Evolutionary conservation across 1,140 invertebrate species (phyloP).

Genomic region (Colletes latitarsis): DNA sequence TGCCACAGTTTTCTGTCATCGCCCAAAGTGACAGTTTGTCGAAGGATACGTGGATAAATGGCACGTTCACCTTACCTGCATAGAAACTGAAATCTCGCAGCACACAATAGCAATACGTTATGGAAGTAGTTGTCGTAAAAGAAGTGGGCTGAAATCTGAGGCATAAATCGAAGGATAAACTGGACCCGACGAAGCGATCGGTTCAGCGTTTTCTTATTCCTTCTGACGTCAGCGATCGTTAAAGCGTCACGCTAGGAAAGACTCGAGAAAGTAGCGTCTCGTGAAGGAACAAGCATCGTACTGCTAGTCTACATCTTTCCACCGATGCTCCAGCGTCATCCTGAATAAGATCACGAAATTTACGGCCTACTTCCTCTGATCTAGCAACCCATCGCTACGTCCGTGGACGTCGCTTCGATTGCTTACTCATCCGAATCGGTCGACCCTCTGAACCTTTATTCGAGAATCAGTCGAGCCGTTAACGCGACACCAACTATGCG

Average conservation of each 20-base stretch:
- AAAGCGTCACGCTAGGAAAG: constrained; percentile 13
- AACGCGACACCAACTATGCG: constrained; percentile 49
- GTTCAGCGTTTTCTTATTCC: constrained; percentile 35
- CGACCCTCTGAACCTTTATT: constrained; percentile 11
- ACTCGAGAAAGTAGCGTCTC: constrained; percentile 22
- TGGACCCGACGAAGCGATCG: constrained; percentile 13
- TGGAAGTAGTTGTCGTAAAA: neutral
- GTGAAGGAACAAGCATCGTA: constrained; percentile 14
- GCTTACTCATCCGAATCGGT: constrained; percentile 51
- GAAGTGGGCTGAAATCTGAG: constrained; percentile 8
- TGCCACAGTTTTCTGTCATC: too few species aligned
- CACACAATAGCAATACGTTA: neutral
- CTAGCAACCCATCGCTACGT: constrained; percentile 23
- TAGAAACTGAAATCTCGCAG: neutral
- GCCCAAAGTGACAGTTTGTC: too few species aligned
- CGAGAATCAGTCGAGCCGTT: constrained; percentile 49
- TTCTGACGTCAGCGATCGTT: constrained; percentile 15
- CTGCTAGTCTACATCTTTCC: neutral
- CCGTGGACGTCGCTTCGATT: constrained; percentile 54
- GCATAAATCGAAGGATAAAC: constrained; percentile 30
- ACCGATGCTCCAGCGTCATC: constrained; percentile 16
- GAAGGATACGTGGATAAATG: too few species aligned
- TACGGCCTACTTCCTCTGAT: constrained; percentile 56
- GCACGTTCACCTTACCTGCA: too few species aligned
- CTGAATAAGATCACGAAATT: constrained; percentile 60